phyloP scores from a whole-genome alignment of 2,113 vertebrate species.

The Odocoileus hemionus region DNA sequence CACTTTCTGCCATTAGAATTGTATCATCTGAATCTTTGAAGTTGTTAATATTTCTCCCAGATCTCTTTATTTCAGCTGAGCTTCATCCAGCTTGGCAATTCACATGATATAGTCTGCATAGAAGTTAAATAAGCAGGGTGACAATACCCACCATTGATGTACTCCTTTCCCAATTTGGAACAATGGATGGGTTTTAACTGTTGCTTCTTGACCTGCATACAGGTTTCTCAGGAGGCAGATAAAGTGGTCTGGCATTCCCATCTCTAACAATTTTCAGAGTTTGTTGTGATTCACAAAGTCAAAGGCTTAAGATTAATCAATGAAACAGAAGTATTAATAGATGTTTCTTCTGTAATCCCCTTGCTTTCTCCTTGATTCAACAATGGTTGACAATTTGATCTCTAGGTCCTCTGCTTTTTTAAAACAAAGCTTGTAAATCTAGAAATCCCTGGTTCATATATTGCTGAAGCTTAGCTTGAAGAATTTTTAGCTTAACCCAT shows the following conservation, averaged over 20 bases:
- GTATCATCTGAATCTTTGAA: not conserved
- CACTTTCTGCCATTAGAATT: not conserved
- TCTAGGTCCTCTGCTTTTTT: not conserved
- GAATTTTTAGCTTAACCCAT: not conserved
- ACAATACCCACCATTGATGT: not conserved
- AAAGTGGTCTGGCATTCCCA: not conserved
- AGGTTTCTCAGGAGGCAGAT: not conserved
- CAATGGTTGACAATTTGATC: not conserved
- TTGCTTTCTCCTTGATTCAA: not conserved
- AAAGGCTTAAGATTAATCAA: not conserved
- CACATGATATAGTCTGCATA: not conserved
- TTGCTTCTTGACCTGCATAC: not conserved
- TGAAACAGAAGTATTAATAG: not conserved
- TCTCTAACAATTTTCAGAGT: not conserved
- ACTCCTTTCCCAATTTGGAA: not conserved
- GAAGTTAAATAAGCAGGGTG: not conserved
- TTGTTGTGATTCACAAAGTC: not conserved
- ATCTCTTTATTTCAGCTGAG: not conserved
- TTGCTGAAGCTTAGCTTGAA: not conserved
- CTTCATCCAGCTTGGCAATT: not conserved
- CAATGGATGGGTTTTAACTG: not conserved
- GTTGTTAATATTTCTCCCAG: not conserved
- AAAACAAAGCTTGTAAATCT: not conserved
- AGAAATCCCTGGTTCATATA: not conserved
- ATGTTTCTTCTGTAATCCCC: not conserved